These are phyloP conservation scores for Sisyra nigra DNA, from an alignment of 2,888 invertebrate species.

Conservation along the genomic window DNA sequence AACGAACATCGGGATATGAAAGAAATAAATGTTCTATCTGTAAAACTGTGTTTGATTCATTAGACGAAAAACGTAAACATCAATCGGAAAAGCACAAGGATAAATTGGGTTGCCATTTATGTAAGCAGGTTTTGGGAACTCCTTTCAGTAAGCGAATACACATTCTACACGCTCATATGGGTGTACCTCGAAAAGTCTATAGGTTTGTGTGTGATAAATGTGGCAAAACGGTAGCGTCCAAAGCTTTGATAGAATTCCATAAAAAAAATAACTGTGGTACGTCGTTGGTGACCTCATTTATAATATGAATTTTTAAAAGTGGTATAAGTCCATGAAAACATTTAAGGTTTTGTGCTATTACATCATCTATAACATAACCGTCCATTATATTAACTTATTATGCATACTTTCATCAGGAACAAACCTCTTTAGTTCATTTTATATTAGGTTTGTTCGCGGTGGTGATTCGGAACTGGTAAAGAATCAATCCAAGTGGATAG, in stretches of 20 bases:
- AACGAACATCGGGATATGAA: not conserved
- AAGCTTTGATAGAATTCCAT: slow-evolving; percentile 27
- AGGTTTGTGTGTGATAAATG: slow-evolving; percentile 21
- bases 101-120: slow-evolving; percentile 26
- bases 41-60: slow-evolving; percentile 22
- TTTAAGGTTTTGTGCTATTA: too few relatives aligned
- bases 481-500: too few relatives aligned
- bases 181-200: slow-evolving; percentile 17
- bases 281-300: too few relatives aligned
- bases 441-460: too few relatives aligned
- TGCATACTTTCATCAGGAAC: too few relatives aligned
- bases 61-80: slow-evolving; percentile 24
- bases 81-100: slow-evolving; percentile 25
- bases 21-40: slow-evolving; percentile 24
- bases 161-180: slow-evolving; percentile 20
- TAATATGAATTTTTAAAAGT: too few relatives aligned
- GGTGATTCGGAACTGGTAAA: too few relatives aligned
- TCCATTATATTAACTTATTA: too few relatives aligned
- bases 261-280: slow-evolving; percentile 29
- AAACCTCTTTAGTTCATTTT: too few relatives aligned
- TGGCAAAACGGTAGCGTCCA: slow-evolving; percentile 22
- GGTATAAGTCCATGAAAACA: too few relatives aligned
- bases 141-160: slow-evolving; percentile 29
- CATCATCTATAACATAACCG: too few relatives aligned
- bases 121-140: slow-evolving; percentile 28